These are phyloP conservation scores for Apostichopus japonicus DNA, from an alignment of 35 echinoderm and acorn worm species.

Conservation along the genomic window DNA sequence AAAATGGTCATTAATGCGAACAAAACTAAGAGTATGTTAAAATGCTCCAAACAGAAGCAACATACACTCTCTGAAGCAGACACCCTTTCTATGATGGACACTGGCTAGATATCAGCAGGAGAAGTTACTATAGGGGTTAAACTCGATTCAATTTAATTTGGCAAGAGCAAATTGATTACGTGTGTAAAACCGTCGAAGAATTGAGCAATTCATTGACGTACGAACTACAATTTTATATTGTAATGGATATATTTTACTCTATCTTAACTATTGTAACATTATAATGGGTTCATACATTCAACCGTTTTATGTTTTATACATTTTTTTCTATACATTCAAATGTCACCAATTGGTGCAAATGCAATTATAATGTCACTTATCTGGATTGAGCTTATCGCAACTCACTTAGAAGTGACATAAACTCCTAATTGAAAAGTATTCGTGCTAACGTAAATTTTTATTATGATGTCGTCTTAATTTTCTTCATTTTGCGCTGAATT, in stretches of 20 bases:
- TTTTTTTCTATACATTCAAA: no score
- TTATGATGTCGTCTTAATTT: no score
- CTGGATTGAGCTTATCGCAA: no score
- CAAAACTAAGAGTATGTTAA: conserved; percentile 12
- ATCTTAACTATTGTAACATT: not conserved
- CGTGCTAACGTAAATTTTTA: no score
- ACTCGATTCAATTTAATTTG: not conserved
- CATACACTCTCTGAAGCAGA: not conserved
- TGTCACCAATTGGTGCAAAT: no score
- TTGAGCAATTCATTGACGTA: not conserved
- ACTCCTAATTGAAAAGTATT: no score
- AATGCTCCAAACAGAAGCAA: conserved; percentile 18
- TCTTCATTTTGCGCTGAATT: no score
- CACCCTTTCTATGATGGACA: not conserved
- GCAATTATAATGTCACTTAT: no score
- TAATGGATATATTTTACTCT: not conserved
- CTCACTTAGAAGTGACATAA: no score
- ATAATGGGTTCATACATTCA: not conserved
- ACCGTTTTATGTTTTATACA: no score
- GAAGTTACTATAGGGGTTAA: not conserved
- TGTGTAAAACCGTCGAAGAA: not conserved
- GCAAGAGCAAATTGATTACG: not conserved
- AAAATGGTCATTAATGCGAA: conserved; percentile 27
- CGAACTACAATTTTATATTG: not conserved
- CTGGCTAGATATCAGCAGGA: not conserved